Conservation (phyloP, 2,888 invertebrate species). For the Heliothis peltigera region DNA sequence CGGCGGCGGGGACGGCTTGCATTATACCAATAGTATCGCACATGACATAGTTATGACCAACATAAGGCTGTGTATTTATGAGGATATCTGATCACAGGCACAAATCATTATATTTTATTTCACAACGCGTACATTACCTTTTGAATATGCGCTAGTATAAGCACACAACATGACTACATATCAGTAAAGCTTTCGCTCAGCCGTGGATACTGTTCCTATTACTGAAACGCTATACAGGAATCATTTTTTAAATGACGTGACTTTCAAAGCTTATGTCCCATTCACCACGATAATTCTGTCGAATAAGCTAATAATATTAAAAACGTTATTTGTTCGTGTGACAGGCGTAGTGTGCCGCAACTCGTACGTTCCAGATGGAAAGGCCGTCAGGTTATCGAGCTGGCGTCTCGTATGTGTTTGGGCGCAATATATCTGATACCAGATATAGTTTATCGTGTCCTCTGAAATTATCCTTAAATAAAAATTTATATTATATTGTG, state of each 20-base stretch:
- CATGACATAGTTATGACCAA: neutral
- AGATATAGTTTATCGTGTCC: neutral
- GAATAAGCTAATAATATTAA: neutral
- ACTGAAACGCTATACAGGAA: slow-evolving; percentile 15
- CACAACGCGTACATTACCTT: neutral
- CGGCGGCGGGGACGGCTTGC: too few species aligned
- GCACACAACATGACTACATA: slow-evolving; percentile 27
- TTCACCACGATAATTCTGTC: slow-evolving; percentile 5
- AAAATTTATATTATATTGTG: neutral
- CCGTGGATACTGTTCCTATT: slow-evolving; percentile 19
- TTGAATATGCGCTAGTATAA: neutral
- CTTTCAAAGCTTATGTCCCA: slow-evolving; percentile 1
- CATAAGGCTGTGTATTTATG: neutral
- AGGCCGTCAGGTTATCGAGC: neutral
- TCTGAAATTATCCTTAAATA: neutral
- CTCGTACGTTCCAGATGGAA: neutral
- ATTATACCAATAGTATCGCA: neutral
- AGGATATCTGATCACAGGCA: slow-evolving; percentile 36
- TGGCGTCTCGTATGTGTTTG: neutral
- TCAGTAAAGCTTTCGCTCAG: slow-evolving; percentile 15
- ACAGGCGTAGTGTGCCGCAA: slow-evolving; percentile 7
- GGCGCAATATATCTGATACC: neutral
- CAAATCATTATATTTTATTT: slow-evolving; percentile 9
- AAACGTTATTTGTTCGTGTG: slow-evolving; percentile 6
- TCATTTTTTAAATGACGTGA: slow-evolving; percentile 12